Evolutionary conservation across 2,888 invertebrate genomes (phyloP).

Genomic region (Apantesis nais): DNA sequence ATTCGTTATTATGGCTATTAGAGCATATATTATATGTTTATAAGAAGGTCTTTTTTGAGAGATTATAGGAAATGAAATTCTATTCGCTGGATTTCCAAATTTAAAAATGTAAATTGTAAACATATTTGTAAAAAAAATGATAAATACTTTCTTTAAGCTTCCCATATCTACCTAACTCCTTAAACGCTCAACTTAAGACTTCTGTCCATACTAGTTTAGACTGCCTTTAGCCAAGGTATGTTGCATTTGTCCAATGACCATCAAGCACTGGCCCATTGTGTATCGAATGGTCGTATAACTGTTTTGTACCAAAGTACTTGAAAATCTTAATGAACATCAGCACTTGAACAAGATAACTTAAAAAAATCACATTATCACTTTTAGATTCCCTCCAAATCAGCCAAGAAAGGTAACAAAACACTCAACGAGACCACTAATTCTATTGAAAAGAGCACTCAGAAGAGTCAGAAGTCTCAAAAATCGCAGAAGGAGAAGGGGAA

Average conservation of each 20-base stretch:
- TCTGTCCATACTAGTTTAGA: no score
- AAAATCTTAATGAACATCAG: not conserved
- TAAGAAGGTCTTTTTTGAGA: no score
- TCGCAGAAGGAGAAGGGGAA: conserved; percentile 69
- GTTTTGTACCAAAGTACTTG: not conserved
- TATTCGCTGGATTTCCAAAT: no score
- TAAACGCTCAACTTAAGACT: no score
- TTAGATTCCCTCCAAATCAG: conserved; percentile 64
- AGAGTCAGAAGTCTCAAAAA: conserved; percentile 65
- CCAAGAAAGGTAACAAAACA: conserved; percentile 67
- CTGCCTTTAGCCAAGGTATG: no score
- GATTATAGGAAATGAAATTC: no score
- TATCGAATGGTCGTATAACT: no score
- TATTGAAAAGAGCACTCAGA: conserved; percentile 51
- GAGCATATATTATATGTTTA: not conserved
- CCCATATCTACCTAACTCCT: no score
- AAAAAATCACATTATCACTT: conserved; percentile 16
- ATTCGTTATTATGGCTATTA: not conserved
- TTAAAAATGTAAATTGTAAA: no score
- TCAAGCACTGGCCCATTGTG: no score
- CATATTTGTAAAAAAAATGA: no score
- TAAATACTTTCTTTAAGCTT: not conserved
- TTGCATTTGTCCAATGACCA: no score
- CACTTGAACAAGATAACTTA: not conserved
- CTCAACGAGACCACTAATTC: conserved; percentile 69